A percentile compares a stretch with the other conserved stretches of the same genome.
phyloP scores from a whole-genome alignment of 2,888 invertebrate species.

The Pseudeuparius sepicola region DNA sequence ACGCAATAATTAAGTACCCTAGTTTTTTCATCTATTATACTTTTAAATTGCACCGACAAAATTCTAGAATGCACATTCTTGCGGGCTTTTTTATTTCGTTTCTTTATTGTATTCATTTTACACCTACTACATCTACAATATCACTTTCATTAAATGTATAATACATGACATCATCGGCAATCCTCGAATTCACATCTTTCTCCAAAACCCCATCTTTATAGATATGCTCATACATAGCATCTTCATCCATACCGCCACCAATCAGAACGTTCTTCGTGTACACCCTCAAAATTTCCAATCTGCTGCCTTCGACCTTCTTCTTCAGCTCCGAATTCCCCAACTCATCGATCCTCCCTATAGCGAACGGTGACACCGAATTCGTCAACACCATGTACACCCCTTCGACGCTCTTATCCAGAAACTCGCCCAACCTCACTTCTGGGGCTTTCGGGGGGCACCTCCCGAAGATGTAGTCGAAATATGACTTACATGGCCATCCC shows the following conservation, averaged over 20 bases:
- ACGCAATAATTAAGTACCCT: no score
- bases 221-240: slow-evolving; percentile 22
- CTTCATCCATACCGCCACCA: slow-evolving; percentile 27
- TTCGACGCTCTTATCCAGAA: slow-evolving; percentile 33
- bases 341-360: no score
- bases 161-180: slow-evolving; percentile 17
- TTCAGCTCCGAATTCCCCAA: no score
- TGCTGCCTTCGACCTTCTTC: slow-evolving; percentile 20
- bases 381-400: slow-evolving; percentile 41
- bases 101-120: slow-evolving; percentile 11
- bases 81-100: no score
- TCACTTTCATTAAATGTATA: slow-evolving; percentile 9
- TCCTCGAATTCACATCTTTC: slow-evolving; percentile 6
- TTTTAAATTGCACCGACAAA: no score
- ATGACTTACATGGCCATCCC: slow-evolving; percentile 54
- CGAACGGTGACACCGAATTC: neutral
- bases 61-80: no score
- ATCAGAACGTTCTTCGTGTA: slow-evolving; percentile 25
- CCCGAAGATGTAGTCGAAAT: slow-evolving; percentile 47
- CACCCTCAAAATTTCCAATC: slow-evolving; percentile 25
- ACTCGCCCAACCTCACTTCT: slow-evolving; percentile 43
- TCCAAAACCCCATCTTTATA: slow-evolving; percentile 7
- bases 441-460: slow-evolving; percentile 46
- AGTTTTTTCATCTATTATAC: no score
- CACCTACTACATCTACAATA: slow-evolving; percentile 12